Evolutionary conservation across 2,113 vertebrate species (phyloP).

Genomic region (Brachypteracias leptosomus): DNA sequence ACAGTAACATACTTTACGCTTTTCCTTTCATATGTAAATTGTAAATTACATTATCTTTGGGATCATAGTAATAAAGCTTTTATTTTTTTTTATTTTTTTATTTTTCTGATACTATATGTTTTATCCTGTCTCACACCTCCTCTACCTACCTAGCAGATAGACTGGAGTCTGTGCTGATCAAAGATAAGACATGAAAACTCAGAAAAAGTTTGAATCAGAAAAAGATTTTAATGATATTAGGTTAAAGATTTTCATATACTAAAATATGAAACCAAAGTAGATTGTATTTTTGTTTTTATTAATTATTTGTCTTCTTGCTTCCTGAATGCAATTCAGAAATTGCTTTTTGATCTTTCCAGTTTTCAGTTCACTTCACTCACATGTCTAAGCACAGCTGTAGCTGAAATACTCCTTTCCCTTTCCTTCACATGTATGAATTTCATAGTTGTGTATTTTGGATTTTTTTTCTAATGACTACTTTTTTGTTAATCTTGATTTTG

Average conservation of each 20-base stretch:
- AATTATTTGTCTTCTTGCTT: background rate
- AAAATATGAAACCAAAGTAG: background rate
- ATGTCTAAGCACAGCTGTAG: background rate
- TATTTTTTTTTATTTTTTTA: too few relatives aligned
- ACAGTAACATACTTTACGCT: background rate
- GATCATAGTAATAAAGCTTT: background rate
- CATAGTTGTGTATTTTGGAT: background rate
- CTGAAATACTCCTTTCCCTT: background rate
- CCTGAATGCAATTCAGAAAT: background rate
- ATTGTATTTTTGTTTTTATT: background rate
- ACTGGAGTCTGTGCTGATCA: background rate
- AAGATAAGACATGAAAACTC: background rate
- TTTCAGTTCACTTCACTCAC: background rate
- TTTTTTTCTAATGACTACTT: background rate
- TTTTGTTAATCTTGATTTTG: background rate
- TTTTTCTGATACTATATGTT: background rate
- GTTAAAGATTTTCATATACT: background rate
- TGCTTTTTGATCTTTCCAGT: background rate
- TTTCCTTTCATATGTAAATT: conserved; percentile 37
- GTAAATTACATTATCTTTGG: background rate
- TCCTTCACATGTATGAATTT: background rate
- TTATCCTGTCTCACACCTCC: background rate
- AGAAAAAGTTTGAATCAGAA: background rate
- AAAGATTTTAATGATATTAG: background rate
- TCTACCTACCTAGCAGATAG: background rate